phyloP scores from a whole-genome alignment of 2,888 invertebrate genomes.

The Hemaris fuciformis region DNA sequence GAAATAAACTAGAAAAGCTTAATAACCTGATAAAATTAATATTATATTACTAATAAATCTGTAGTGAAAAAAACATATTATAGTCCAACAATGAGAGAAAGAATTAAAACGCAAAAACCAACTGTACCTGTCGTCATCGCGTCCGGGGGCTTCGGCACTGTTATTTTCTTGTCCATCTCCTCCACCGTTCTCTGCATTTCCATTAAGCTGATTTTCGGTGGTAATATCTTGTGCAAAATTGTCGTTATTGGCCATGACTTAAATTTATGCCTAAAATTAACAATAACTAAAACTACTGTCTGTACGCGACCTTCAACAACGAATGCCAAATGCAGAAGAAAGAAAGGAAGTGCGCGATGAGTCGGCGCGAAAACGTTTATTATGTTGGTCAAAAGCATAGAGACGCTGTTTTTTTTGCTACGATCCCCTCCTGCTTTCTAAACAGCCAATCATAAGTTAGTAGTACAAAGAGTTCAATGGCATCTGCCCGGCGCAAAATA shows the following conservation, averaged over 20 bases:
- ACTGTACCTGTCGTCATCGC: conserved; percentile 90
- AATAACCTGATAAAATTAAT: conserved; percentile 18
- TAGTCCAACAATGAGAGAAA: conserved; percentile 15
- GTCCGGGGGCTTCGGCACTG: conserved; percentile 87
- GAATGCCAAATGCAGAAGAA: conserved; percentile 80
- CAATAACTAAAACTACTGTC: conserved; percentile 75
- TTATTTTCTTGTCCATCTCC: conserved; percentile 88
- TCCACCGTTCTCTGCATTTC: conserved; percentile 83
- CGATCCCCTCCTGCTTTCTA: conserved; percentile 35
- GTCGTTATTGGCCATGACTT: conserved; percentile 87
- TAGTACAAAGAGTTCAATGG: conserved; percentile 62
- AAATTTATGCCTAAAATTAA: conserved; percentile 81
- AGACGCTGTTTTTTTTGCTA: conserved; percentile 53
- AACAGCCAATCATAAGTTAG: conserved; percentile 53
- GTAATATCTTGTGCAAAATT: conserved; percentile 90
- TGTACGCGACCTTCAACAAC: conserved; percentile 74
- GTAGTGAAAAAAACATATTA: conserved; percentile 22
- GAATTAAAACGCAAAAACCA: conserved; percentile 30
- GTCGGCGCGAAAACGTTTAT: conserved; percentile 59
- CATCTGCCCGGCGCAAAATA: conserved; percentile 44
- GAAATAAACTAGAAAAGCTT: conserved; percentile 51
- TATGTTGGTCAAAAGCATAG: conserved; percentile 50
- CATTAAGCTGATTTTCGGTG: conserved; percentile 85
- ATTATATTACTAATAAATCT: conserved; percentile 22
- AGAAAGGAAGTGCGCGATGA: conserved; percentile 59